Conservation (phyloP, 2,797 vertebrate genomes). For the Hydrocynus forskahlii region DNA sequence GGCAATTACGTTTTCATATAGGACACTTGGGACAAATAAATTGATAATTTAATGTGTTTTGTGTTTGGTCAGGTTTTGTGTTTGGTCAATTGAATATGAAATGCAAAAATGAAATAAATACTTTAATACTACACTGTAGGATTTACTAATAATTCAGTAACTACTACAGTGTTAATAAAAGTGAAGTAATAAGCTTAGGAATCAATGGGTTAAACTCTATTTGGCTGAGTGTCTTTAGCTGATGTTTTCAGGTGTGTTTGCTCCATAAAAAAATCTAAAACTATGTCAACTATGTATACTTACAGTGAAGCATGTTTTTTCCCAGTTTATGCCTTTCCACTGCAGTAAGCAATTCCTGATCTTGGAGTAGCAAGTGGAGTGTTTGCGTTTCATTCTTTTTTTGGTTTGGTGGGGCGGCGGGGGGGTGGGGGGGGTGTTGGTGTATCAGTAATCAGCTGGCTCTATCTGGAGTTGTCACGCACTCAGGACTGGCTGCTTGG, state of each 20-base stretch:
- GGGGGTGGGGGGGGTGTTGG: constrained; percentile 11
- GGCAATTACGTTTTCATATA: no score
- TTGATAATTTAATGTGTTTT: no score
- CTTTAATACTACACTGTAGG: no score
- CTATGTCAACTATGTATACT: background rate
- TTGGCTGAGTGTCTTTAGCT: no score
- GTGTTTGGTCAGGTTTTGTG: no score
- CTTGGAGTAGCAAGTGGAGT: background rate
- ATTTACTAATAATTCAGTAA: no score
- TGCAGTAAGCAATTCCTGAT: constrained; percentile 1
- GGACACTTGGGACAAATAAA: no score
- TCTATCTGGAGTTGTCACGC: constrained; percentile 69
- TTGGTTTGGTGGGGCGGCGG: constrained; percentile 21
- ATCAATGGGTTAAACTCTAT: no score
- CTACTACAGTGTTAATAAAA: no score
- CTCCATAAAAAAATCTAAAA: background rate
- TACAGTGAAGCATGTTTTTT: background rate
- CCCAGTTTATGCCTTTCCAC: background rate
- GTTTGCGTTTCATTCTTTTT: constrained; percentile 33
- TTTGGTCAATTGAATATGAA: no score
- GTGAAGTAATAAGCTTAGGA: no score
- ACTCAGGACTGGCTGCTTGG: constrained; percentile 61
- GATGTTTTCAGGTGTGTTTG: background rate
- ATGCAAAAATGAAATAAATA: no score
- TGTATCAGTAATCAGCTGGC: constrained; percentile 65